Percentiles rank a stretch among this genome's conserved stretches.
Conservation (phyloP, 2,797 vertebrate species). For the Myiotriccus ornatus region DNA sequence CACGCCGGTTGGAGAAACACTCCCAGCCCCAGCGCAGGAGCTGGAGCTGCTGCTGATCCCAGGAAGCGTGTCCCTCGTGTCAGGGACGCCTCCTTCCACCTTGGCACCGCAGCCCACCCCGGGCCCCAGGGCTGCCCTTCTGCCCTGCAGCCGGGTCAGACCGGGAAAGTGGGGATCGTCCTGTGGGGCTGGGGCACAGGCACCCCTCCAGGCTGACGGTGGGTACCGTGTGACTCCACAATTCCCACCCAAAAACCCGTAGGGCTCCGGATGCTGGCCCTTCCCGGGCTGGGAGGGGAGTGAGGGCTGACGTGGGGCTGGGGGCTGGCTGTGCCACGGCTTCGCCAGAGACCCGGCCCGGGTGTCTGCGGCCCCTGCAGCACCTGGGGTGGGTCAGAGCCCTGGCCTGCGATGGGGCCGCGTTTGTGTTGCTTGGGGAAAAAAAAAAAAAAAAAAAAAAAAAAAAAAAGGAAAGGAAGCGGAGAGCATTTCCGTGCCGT, state of each 20-base stretch:
- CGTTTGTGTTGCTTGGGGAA: rapidly evolving
- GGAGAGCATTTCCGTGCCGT: neutral
- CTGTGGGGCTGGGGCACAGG: too few relatives aligned
- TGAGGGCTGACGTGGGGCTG: neutral
- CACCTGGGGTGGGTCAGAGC: neutral
- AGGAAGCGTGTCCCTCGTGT: neutral
- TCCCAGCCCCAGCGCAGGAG: neutral
- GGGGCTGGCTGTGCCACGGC: rapidly evolving
- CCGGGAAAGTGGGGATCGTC: rapidly evolving
- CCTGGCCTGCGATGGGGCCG: rapidly evolving
- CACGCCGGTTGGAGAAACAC: neutral
- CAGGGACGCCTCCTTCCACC: neutral
- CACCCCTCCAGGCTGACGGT: rapidly evolving
- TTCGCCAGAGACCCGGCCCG: rapidly evolving
- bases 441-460: too few relatives aligned
- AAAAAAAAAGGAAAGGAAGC: neutral
- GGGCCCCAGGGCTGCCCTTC: neutral
- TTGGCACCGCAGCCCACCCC: neutral
- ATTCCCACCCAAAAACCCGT: rapidly evolving
- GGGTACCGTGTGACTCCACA: rapidly evolving
- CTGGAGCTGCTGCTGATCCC: neutral
- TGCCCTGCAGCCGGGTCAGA: neutral
- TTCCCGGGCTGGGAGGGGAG: neutral
- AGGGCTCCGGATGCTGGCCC: neutral
- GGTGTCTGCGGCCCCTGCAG: rapidly evolving